A percentile compares a stretch with the other conserved stretches of the same genome.
phyloP scores from a whole-genome alignment of 2,888 invertebrate genomes.

The Eupithecia abbreviata region DNA sequence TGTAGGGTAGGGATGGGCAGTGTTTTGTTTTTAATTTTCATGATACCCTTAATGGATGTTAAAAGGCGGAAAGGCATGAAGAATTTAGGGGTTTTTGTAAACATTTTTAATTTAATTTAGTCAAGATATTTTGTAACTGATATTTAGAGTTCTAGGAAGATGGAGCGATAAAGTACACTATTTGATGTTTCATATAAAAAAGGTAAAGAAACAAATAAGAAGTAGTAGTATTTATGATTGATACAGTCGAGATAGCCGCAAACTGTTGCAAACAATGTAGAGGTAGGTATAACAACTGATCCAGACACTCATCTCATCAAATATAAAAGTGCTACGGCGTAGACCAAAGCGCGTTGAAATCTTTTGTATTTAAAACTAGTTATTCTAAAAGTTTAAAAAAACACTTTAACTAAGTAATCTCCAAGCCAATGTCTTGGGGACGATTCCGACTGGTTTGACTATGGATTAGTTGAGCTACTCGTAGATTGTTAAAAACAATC shows the following conservation, averaged over 20 bases:
- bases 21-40: conserved; percentile 39
- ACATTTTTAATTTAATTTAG: background rate
- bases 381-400: background rate
- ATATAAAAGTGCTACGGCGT: conserved; percentile 27
- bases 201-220: too few species aligned
- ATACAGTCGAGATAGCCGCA: too few species aligned
- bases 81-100: background rate
- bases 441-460: too few species aligned
- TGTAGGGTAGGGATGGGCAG: conserved; percentile 61
- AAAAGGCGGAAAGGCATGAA: conserved; percentile 13
- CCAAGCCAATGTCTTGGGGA: too few species aligned
- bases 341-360: conserved; percentile 26
- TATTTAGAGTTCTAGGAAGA: background rate
- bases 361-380: conserved; percentile 13
- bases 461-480: too few species aligned
- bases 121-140: background rate
- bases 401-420: background rate
- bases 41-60: conserved; percentile 18
- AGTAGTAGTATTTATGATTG: too few species aligned
- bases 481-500: too few species aligned
- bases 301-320: too few species aligned
- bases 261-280: too few species aligned
- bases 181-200: too few species aligned
- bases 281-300: too few species aligned
- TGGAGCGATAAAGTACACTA: background rate